Base-by-base conservation (phyloP, 2,113 vertebrate genomes). In the Forbesichthys papilliferus region DNA sequence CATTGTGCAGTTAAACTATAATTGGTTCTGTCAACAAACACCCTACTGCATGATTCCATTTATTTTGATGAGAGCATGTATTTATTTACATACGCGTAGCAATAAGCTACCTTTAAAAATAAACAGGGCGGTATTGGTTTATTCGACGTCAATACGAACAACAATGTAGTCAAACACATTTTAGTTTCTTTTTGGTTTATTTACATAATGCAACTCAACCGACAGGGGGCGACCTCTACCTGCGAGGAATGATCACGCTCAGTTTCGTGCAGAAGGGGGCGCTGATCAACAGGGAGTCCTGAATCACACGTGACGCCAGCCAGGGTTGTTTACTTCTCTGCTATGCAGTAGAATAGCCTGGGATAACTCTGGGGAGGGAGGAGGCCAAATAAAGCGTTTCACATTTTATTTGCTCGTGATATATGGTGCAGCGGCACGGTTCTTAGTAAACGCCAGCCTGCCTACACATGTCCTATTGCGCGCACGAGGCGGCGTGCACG, bases 301-400 rank as follows among this genome's bases (percentile, higher is more conserved):
- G 66, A 72, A 63, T 87, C 81, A 79, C 77, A 82, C 5, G 27
- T 27, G 27, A 27, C 27, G 20, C 65, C 71, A 79, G 57, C 70
- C 74, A 67, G 73, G 59, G 76, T 88, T 90, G 90, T 92, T 92
- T 90, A 91, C 78, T 63, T 83, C 81, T 71, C 71, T 64, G 75
- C 75, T 83, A 73, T 77, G 86, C 84, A 76, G 75, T 67, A 60
- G 65, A 77, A 81, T 62, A 85, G 74, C 54, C 68, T 81, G 83
- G 80, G 81, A 84, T 53, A 73, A 61, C 53, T 48, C 74, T 18
- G 68, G 66, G 65, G 54, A 48, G 47, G 42, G 62, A 3, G 61
- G 14, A 66, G 64, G 34, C 57, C 61, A n/a, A 56, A 11, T 10
- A 6, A 42, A 10, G 59, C 14, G 57, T 36, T 4, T 3, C 34